phyloP scores from a whole-genome alignment of 1,140 invertebrate species.

The Eupeodes corollae region DNA sequence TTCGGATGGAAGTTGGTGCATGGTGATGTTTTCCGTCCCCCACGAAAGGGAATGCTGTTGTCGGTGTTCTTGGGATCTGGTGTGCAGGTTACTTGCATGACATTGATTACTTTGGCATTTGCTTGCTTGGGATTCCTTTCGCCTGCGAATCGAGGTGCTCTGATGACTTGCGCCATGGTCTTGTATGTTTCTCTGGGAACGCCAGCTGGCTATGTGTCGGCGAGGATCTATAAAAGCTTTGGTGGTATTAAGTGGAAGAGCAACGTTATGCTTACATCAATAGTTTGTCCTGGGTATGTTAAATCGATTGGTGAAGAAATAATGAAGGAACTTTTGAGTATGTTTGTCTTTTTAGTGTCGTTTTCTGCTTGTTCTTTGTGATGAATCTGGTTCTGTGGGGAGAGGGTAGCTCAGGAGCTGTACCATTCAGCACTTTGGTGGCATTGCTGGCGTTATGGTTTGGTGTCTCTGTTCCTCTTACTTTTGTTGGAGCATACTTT shows the following conservation, averaged over 20 bases:
- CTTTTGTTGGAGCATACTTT: constrained; percentile 95
- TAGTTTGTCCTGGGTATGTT: constrained; percentile 84
- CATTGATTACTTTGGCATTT: constrained; percentile 75
- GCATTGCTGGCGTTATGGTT: constrained; percentile 95
- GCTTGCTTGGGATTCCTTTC: constrained; percentile 96
- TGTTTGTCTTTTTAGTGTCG: constrained; percentile 53
- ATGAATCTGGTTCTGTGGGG: constrained; percentile 94
- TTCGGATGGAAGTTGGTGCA: constrained; percentile 99
- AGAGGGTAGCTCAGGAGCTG: constrained; percentile 87
- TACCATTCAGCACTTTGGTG: constrained; percentile 95
- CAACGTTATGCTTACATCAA: constrained; percentile 90
- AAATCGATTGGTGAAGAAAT: not conserved
- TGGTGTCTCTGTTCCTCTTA: constrained; percentile 93
- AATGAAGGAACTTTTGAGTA: too few relatives aligned
- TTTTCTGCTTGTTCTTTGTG: constrained; percentile 91
- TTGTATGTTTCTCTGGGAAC: constrained; percentile 91
- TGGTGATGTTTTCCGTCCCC: constrained; percentile 89
- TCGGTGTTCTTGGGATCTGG: constrained; percentile 92
- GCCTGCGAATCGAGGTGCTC: constrained; percentile 91
- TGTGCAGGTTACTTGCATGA: constrained; percentile 76
- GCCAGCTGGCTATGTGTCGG: constrained; percentile 90
- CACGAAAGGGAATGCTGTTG: constrained; percentile 91
- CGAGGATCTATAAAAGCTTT: constrained; percentile 95
- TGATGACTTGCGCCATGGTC: constrained; percentile 96
- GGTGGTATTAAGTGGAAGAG: constrained; percentile 97